These are phyloP conservation scores for Leucosticte australis DNA, from an alignment of 2,113 vertebrate genomes.

Conservation along the genomic window DNA sequence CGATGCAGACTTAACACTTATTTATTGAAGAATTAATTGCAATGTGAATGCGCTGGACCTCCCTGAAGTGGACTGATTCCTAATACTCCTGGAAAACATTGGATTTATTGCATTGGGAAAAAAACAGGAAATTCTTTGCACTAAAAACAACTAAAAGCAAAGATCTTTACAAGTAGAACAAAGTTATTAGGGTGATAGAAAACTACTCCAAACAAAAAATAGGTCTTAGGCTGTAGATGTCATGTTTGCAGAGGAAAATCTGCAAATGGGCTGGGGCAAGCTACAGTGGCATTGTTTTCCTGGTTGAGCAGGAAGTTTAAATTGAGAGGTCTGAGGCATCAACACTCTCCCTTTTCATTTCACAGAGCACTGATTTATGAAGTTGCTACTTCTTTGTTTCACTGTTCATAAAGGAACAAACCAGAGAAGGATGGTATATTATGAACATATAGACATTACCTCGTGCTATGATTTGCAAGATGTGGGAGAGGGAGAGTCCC, in stretches of 20 bases:
- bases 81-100: not conserved
- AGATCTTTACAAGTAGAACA: not conserved
- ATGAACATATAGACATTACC: fast-evolving
- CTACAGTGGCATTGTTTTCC: fast-evolving
- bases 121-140: not conserved
- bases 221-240: not conserved
- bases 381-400: not conserved
- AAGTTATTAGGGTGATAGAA: not conserved
- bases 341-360: not conserved
- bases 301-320: not conserved
- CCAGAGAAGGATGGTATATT: not conserved
- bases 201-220: not conserved
- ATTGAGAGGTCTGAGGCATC: not conserved
- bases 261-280: not conserved
- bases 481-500: not conserved
- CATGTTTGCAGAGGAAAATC: not conserved
- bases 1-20: not conserved
- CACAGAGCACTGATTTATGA: not conserved
- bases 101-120: not conserved
- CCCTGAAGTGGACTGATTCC: not conserved
- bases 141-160: not conserved
- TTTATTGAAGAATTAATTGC: not conserved
- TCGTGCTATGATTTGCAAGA: not conserved
- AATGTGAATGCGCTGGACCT: not conserved
- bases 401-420: not conserved